These are phyloP conservation scores for Dorcus parallelipipedus DNA, from an alignment of 2,888 invertebrate genomes.

Conservation along the genomic window DNA sequence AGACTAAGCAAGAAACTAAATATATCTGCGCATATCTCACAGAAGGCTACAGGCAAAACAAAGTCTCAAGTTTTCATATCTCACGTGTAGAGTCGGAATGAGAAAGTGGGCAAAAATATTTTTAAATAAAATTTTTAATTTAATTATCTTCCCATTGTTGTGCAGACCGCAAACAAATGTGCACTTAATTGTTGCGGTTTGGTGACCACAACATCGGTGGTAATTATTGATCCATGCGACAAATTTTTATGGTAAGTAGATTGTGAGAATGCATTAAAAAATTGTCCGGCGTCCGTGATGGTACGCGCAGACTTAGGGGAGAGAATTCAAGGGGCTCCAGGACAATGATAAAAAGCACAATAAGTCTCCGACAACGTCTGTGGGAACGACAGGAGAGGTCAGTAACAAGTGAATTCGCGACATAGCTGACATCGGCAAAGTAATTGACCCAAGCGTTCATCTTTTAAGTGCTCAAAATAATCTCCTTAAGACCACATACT, in stretches of 20 bases:
- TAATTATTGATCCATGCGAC: too few species aligned
- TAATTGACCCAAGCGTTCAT: constrained; percentile 20
- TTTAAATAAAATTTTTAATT: background rate
- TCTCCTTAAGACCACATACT: constrained; percentile 10
- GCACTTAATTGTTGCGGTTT: constrained; percentile 17
- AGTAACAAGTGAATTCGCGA: constrained; percentile 25
- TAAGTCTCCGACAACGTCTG: constrained; percentile 19
- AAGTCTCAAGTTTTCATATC: too few species aligned
- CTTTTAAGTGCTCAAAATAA: constrained; percentile 5
- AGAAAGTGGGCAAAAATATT: background rate
- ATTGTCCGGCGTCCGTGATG: background rate
- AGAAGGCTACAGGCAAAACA: too few species aligned
- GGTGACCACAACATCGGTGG: constrained; percentile 7
- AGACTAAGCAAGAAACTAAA: background rate
- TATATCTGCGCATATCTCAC: too few species aligned
- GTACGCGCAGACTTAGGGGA: background rate
- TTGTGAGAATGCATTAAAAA: constrained; percentile 11
- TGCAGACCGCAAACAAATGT: constrained; percentile 16
- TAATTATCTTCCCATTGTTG: background rate
- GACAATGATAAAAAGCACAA: constrained; percentile 13
- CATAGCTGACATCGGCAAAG: constrained; percentile 22
- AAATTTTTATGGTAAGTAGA: constrained; percentile 17
- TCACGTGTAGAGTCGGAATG: too few species aligned
- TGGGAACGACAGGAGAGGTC: constrained; percentile 27
- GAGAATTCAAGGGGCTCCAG: background rate